Evolutionary conservation across 1,140 invertebrate genomes (phyloP), one percentile per base, ranked within the genome.

Genomic region (Temnothorax longispinosus): DNA sequence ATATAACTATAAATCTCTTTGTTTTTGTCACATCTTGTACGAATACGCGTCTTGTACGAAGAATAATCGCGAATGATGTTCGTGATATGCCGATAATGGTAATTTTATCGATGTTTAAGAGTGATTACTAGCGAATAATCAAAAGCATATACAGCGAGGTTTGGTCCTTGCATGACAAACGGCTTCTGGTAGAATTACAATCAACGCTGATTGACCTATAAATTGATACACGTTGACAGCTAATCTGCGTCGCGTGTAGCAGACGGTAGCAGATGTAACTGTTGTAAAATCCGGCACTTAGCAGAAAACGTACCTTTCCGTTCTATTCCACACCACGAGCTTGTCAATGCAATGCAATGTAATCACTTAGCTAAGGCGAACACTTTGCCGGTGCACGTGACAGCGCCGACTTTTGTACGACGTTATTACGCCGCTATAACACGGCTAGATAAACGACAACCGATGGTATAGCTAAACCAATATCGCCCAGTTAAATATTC

Each of bases 401-500:
- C 54, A 75, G 21, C 27, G 35, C 18, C 58, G 44, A 78, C 60
- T 78, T 78, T 78, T 64, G 44, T 62, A 78, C 60, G 8, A 50
- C 13, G 35, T 62, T 64, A 50, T 64, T 64, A 64, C 75, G 44
- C 18, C 18, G 60, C 60, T 47, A 27, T 27, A 58, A 58, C 54
- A 58, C 6, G 11, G 35, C 54, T 44, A 78, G 32, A 78, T 78
- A 78, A 78, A 65, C 60, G 76, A 65, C 76, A 78, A 78, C 50
- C 32, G 60, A 78, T 65, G 76, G 1, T 78, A 27, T 27, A 18
- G n/a, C 60, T 65, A 38, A 64, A 65, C 60, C 60, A 78, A 78
- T 78, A 78, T 64, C 76, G 44, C 15, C 32, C 10, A 38, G 27
- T 78, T 78, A 78, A 78, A 78, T 78, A 78, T 78, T 78, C 76